These are phyloP conservation scores for Morpho helenor DNA, from an alignment of 2,888 invertebrate species.

Conservation along the genomic window DNA sequence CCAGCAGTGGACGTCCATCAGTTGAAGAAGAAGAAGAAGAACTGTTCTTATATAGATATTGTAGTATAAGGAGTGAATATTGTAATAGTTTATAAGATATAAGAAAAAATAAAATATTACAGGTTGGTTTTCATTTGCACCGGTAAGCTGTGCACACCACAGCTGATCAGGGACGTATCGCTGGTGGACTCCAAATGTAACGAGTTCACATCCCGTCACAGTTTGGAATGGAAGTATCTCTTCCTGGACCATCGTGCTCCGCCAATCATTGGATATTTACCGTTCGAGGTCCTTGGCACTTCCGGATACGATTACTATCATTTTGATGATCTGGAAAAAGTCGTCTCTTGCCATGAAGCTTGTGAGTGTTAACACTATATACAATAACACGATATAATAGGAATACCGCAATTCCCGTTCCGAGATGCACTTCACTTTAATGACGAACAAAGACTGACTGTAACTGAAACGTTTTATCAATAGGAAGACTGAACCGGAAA, in stretches of 20 bases:
- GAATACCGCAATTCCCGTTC: too few relatives aligned
- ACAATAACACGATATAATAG: too few relatives aligned
- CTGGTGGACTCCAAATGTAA: slow-evolving; percentile 86
- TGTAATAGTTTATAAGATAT: too few relatives aligned
- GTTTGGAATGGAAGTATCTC: slow-evolving; percentile 97
- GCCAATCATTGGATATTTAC: slow-evolving; percentile 94
- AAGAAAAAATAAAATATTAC: too few relatives aligned
- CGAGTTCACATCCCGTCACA: slow-evolving; percentile 95
- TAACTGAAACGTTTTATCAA: too few relatives aligned
- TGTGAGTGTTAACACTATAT: slow-evolving; percentile 69
- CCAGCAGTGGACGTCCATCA: too few relatives aligned
- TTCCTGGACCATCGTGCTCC: slow-evolving; percentile 95
- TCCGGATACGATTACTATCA: slow-evolving; percentile 98
- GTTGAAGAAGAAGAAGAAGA: too few relatives aligned
- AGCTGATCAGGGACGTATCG: slow-evolving; percentile 91
- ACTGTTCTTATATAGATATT: too few relatives aligned
- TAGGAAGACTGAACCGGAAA: too few relatives aligned
- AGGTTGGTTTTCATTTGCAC: slow-evolving; percentile 90
- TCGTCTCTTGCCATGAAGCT: slow-evolving; percentile 91
- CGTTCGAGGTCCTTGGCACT: slow-evolving; percentile 96
- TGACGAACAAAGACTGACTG: too few relatives aligned
- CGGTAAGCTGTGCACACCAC: slow-evolving; percentile 88
- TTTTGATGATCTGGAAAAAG: slow-evolving; percentile 94
- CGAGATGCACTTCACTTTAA: too few relatives aligned
- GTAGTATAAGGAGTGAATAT: too few relatives aligned